A percentile compares a stretch with the other conserved stretches of the same genome.
These are phyloP conservation scores for Anarsia innoxiella DNA, from an alignment of 2,888 invertebrate genomes.

Conservation along the genomic window DNA sequence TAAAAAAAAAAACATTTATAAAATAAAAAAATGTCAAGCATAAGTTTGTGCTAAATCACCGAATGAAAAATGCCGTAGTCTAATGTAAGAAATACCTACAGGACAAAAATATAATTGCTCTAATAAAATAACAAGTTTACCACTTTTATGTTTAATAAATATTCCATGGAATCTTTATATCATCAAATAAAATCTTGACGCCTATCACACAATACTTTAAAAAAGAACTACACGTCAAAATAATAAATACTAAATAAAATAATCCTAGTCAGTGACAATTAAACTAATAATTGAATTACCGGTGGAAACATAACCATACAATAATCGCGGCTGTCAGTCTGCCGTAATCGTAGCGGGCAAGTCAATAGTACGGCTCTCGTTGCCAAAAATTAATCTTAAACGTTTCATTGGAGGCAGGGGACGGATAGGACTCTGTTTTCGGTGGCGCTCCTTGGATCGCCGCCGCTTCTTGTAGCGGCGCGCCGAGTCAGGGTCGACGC, in stretches of 20 bases:
- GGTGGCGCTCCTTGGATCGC: slow-evolving; percentile 62
- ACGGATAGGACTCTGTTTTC: slow-evolving; percentile 70
- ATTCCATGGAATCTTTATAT: slow-evolving; percentile 54
- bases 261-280: slow-evolving; percentile 71
- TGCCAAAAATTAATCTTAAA: slow-evolving; percentile 89
- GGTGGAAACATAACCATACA: slow-evolving; percentile 68
- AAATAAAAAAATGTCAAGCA: too few relatives aligned
- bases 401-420: slow-evolving; percentile 87
- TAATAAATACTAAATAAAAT: slow-evolving; percentile 69
- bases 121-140: slow-evolving; percentile 36
- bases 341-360: slow-evolving; percentile 84
- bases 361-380: slow-evolving; percentile 92
- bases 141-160: slow-evolving; percentile 44
- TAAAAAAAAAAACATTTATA: too few relatives aligned
- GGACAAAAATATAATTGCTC: slow-evolving; percentile 14
- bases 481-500: slow-evolving; percentile 76
- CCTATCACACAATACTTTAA: slow-evolving; percentile 57
- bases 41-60: too few relatives aligned
- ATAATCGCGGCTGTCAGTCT: slow-evolving; percentile 64
- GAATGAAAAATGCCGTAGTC: too few relatives aligned
- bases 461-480: slow-evolving; percentile 75
- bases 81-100: too few relatives aligned
- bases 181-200: slow-evolving; percentile 54
- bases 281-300: slow-evolving; percentile 71
- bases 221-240: slow-evolving; percentile 54